Percentiles rank a stretch among this genome's conserved stretches.
Conservation (phyloP, 2,797 vertebrate genomes). For the Crotalus adamanteus region DNA sequence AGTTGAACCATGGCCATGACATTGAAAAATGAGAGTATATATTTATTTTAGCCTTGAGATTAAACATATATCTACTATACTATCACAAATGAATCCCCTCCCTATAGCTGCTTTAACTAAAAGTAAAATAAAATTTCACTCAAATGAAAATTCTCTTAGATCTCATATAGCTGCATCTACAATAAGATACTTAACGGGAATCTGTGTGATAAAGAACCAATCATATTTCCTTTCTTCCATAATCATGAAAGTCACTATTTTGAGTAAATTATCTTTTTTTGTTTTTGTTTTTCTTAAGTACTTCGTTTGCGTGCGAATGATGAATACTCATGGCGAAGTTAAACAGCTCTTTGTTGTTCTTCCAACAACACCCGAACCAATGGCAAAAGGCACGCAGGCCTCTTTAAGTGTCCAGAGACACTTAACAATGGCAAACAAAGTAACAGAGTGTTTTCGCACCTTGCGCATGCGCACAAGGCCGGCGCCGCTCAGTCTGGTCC, state of each 20-base stretch:
- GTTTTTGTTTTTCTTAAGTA: no score
- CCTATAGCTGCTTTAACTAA: not conserved
- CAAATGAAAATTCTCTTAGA: not conserved
- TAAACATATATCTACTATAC: not conserved
- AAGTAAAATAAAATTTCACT: not conserved
- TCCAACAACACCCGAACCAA: no score
- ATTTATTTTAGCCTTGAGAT: not conserved
- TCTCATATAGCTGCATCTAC: not conserved
- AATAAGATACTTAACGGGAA: not conserved
- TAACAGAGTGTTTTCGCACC: no score
- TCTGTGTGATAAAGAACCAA: not conserved
- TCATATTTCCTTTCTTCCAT: not conserved
- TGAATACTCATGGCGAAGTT: no score
- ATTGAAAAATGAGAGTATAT: not conserved
- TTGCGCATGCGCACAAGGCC: no score
- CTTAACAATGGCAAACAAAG: no score
- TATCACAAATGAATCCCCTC: not conserved
- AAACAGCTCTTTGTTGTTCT: no score
- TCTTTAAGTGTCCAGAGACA: no score
- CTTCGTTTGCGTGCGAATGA: no score
- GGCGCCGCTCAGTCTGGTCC: no score
- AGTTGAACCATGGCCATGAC: not conserved
- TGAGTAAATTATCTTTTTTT: not conserved
- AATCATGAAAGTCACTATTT: not conserved
- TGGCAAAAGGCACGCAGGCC: no score